phyloP scores from a whole-genome alignment of 2,888 invertebrate species.

The Parnassius glacialis region DNA sequence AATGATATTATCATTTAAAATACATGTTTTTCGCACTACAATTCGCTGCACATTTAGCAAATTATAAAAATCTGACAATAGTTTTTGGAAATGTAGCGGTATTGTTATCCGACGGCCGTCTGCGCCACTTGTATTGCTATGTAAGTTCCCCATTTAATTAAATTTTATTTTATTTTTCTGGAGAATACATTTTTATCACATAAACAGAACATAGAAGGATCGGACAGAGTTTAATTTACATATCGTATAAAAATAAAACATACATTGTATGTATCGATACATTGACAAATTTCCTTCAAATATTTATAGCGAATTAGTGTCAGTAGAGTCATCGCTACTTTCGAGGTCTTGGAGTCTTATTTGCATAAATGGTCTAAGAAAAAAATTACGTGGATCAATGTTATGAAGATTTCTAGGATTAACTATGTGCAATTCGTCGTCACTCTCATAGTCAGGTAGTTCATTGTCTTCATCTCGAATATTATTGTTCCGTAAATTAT shows the following conservation, averaged over 20 bases:
- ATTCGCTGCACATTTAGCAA: too few species aligned
- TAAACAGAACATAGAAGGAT: too few species aligned
- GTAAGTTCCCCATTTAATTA: too few species aligned
- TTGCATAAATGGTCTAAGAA: not conserved
- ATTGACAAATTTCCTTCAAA: not conserved
- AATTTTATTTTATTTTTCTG: too few species aligned
- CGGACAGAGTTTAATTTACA: not conserved
- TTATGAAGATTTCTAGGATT: not conserved
- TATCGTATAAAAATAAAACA: not conserved
- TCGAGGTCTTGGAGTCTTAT: not conserved
- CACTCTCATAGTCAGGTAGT: slow-evolving; percentile 4
- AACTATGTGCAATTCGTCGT: not conserved
- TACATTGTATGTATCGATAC: not conserved
- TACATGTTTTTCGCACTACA: too few species aligned
- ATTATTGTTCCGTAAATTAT: not conserved
- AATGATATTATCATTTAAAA: too few species aligned
- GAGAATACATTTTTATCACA: too few species aligned
- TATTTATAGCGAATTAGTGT: slow-evolving; percentile 11
- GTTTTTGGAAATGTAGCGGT: too few species aligned
- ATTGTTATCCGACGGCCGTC: too few species aligned
- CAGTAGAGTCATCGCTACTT: slow-evolving; percentile 12
- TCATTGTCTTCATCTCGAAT: not conserved
- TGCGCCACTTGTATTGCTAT: too few species aligned
- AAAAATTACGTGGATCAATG: not conserved
- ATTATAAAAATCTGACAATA: too few species aligned